Base-by-base conservation (phyloP, 2,797 vertebrate species). In the Rhinoraja longicauda region DNA sequence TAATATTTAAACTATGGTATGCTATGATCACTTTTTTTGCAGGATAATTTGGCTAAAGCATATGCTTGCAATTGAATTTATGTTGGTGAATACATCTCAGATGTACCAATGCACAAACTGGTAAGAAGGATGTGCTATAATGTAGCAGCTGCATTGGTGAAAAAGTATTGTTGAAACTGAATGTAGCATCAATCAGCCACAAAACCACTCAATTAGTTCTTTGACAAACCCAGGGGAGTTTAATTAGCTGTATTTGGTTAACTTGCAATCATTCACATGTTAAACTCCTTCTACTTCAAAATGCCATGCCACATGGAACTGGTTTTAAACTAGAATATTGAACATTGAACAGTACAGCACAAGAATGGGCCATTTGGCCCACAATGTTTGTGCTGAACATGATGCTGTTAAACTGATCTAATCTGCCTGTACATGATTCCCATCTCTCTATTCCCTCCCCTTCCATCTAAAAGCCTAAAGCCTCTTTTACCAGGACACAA, bases 91-190 rank as follows among this genome's bases (percentile, higher is more conserved):
- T 90, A 29, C 59, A 19, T 70, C 32, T n/a, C n/a, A 39, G 86
- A 70, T 90, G 32, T 13, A 67, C 12, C 4, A 88, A n/a, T 62
- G 17, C n/a, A 19, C 62, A 36, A 36, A 90, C 19, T 67, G n/a
- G 62, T 88, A 90, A 70, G 86, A 90, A 90, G 86, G 62, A n/a
- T 26, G 29, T 88, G n/a, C 17, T n/a, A 86, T 88, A 88, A 15
- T 88, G 3, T 88, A 88, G 59, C 15, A n/a, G 26, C 57, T 90
- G 17, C n/a, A 70, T 73, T 73, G 7, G 4, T 67, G 59, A 67
- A 7, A 6, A 90, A 0, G 17, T 24, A 1, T 36, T 90, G 32
- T 88, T 19, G 3, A 39, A 84, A n/a, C n/a, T n/a, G n/a, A n/a
- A 24, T 84, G 21, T n/a, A 26, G 62, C 36, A 19, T 36, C 0